Conservation (phyloP, 2,113 vertebrate species). For the Otus sunia region DNA sequence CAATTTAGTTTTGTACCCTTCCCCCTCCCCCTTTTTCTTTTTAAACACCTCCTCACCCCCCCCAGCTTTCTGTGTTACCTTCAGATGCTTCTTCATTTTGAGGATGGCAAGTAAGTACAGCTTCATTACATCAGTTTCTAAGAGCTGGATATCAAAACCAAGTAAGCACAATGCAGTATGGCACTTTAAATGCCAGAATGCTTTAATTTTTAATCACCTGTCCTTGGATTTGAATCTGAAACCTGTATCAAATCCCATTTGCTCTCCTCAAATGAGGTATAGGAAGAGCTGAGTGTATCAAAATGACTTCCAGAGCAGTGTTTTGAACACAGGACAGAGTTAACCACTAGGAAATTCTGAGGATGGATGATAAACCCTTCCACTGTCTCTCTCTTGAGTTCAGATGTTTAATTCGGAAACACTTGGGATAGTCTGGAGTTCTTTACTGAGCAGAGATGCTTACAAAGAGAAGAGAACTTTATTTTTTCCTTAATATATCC, state of each 20-base stretch:
- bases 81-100: neutral
- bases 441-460: neutral
- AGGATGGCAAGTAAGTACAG: neutral
- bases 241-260: neutral
- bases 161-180: neutral
- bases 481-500: neutral
- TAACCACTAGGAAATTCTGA: neutral
- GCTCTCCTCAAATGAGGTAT: neutral
- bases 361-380: too few species aligned
- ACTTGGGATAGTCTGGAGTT: neutral
- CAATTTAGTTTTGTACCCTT: neutral
- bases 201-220: neutral
- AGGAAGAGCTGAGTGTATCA: neutral
- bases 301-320: neutral
- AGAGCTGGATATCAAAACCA: neutral
- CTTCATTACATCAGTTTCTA: neutral
- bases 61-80: neutral
- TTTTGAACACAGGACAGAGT: neutral
- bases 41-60: neutral
- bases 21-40: fast-evolving
- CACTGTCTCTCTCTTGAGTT: neutral
- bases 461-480: neutral
- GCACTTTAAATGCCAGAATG: neutral
- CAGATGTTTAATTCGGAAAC: neutral
- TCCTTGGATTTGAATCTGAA: neutral